Evolutionary conservation across 1,140 invertebrate species (phyloP), one percentile per base, ranked within the genome.

Genomic region (Ostrea denselamellosa): DNA sequence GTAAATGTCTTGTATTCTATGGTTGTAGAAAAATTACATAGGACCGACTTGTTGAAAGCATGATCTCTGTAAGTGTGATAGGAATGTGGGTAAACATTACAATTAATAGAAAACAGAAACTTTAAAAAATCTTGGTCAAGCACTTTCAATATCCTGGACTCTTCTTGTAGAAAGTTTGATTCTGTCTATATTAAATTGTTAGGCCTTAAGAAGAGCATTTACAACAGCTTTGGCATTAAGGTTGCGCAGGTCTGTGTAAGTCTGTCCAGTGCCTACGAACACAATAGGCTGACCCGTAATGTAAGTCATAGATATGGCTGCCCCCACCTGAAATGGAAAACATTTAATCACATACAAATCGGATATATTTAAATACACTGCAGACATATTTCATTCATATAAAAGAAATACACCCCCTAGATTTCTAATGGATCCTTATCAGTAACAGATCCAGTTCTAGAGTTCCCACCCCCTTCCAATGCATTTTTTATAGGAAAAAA

Each of bases 261-360:
- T 99, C 95, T 99, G 99, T 8, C 99, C 99, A 71, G 99, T 99
- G 25, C 99, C 99, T 44, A 99, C 99, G 95, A 99, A 99, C 44
- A 99, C 98, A 90, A 99, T 99, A 0, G 99, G 99, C 95, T 99
- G 99, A 9, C 99, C 99, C 54, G 99, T 99, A 87, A 99, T 99
- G 94, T 99, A 99, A 0, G 99, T 99, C 99, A 99, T 99, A 10
- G 99, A 99, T 91, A 99, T 99, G 71, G 99, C 99, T 85, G 99
- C 99, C 34, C 99, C 99, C 83, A 99, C 98, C 97, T 98, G 91
- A 68, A 95, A 34, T 34, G 12, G 12, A 7, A 28, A 81, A n/a
- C n/a, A n/a, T n/a, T n/a, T 4, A 81, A 22, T 44, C 34, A 44
- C 34, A 44, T 44, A 44, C 34, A 44, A 44, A 44, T 44, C 34